A percentile compares a stretch with the other conserved stretches of the same genome.
These are phyloP conservation scores for Zoanthus sociatus DNA, from an alignment of 92 coral and sea anemone species.

Conservation along the genomic window DNA sequence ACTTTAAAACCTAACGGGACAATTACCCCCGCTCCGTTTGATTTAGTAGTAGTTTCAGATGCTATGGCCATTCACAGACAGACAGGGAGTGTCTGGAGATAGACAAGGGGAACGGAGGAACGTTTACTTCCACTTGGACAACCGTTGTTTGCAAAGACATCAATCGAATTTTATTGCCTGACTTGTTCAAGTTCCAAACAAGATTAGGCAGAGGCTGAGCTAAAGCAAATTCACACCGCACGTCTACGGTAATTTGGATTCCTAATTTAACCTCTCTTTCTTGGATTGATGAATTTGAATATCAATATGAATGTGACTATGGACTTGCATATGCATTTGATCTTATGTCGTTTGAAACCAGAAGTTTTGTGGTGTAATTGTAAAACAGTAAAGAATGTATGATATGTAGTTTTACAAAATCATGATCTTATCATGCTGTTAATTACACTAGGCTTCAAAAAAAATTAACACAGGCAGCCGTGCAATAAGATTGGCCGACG, in stretches of 20 bases:
- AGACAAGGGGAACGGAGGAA: slow-evolving; percentile 4
- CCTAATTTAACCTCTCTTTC: neutral
- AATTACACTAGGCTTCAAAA: no score
- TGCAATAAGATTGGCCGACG: no score
- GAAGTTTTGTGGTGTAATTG: no score
- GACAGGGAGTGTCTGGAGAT: slow-evolving; percentile 22
- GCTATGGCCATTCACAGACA: slow-evolving; percentile 34
- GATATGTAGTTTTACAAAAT: no score
- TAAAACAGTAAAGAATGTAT: no score
- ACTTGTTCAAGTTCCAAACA: slow-evolving; percentile 17
- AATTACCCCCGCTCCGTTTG: slow-evolving; percentile 36
- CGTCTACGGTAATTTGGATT: slow-evolving; percentile 4
- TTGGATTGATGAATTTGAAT: neutral
- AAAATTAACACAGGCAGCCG: no score
- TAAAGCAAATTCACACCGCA: neutral
- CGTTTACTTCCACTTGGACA: slow-evolving; percentile 46
- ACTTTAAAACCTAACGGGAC: slow-evolving; percentile 38
- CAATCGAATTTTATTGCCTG: neutral
- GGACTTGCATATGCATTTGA: no score
- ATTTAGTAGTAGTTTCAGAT: slow-evolving; percentile 40
- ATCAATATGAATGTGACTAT: neutral
- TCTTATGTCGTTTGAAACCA: no score
- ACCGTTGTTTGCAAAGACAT: slow-evolving; percentile 9
- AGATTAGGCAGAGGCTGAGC: slow-evolving; percentile 1
- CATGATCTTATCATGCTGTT: no score